Evolutionary conservation across 2,797 vertebrate genomes (phyloP).

Genomic region (Myioborus melanocephalus): DNA sequence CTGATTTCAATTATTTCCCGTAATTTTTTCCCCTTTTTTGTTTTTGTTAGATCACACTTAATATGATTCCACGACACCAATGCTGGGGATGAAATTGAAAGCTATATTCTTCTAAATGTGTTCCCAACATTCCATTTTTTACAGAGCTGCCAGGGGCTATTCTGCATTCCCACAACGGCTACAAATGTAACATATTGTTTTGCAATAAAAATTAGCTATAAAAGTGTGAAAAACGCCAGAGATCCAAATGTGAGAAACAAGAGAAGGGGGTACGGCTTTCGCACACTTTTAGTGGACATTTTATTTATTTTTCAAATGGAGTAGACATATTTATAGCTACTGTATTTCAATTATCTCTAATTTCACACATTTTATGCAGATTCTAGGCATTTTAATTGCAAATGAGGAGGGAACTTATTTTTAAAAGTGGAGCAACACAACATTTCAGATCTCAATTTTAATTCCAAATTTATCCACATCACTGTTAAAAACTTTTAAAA

Average conservation of each 20-base stretch:
- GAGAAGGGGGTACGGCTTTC: constrained; percentile 51
- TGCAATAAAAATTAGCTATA: constrained; percentile 77
- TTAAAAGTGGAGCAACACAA: constrained; percentile 78
- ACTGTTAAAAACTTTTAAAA: constrained; percentile 76
- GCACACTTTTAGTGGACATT: constrained; percentile 76
- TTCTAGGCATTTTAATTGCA: constrained; percentile 77
- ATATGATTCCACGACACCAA: constrained; percentile 50
- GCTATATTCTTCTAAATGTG: constrained; percentile 62
- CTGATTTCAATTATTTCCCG: constrained; percentile 16
- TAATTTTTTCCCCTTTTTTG: background rate
- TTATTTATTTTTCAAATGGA: constrained; percentile 79
- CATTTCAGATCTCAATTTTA: constrained; percentile 77
- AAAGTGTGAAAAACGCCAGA: constrained; percentile 75
- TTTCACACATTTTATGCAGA: constrained; percentile 82
- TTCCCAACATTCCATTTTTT: constrained; percentile 63
- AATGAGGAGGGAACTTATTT: constrained; percentile 77
- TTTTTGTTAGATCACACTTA: constrained; percentile 47
- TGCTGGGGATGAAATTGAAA: constrained; percentile 57
- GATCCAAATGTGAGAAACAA: constrained; percentile 66
- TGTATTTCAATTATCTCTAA: constrained; percentile 81
- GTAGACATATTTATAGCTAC: constrained; percentile 77
- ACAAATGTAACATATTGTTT: constrained; percentile 72
- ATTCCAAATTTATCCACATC: constrained; percentile 72
- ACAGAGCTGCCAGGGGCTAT: constrained; percentile 65
- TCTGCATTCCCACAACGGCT: constrained; percentile 64